Conservation (phyloP, 2,113 vertebrate species). For the Acrocephalus kingi region DNA sequence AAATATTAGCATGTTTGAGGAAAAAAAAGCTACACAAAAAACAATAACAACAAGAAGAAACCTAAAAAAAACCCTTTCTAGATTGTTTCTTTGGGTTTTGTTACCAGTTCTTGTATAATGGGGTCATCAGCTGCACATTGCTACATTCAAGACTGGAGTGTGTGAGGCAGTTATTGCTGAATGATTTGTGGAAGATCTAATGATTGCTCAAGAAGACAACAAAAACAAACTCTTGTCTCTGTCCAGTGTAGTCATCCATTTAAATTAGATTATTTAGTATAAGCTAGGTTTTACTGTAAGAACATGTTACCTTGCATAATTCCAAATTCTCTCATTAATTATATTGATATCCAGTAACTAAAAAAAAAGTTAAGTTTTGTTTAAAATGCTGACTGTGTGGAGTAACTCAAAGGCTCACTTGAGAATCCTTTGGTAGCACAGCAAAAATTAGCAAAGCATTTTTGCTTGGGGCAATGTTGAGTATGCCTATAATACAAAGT, state of each 20-base stretch:
- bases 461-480: neutral
- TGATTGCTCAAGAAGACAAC: neutral
- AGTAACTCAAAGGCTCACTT: neutral
- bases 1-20: neutral
- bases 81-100: neutral
- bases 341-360: neutral
- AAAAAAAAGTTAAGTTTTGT: neutral
- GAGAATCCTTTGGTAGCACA: neutral
- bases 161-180: neutral
- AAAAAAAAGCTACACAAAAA: neutral
- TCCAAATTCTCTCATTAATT: neutral
- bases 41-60: neutral
- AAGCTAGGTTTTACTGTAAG: neutral
- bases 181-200: neutral
- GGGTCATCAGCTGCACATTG: neutral
- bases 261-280: neutral
- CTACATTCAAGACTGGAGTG: neutral
- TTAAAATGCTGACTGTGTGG: neutral
- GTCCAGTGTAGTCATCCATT: neutral
- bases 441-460: neutral
- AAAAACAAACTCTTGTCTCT: neutral
- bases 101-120: neutral
- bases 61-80: neutral
- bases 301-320: neutral
- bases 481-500: neutral